A percentile compares a stretch with the other conserved stretches of the same genome.
phyloP scores from a whole-genome alignment of 2,113 vertebrate genomes.

The Malaclemys terrapin region DNA sequence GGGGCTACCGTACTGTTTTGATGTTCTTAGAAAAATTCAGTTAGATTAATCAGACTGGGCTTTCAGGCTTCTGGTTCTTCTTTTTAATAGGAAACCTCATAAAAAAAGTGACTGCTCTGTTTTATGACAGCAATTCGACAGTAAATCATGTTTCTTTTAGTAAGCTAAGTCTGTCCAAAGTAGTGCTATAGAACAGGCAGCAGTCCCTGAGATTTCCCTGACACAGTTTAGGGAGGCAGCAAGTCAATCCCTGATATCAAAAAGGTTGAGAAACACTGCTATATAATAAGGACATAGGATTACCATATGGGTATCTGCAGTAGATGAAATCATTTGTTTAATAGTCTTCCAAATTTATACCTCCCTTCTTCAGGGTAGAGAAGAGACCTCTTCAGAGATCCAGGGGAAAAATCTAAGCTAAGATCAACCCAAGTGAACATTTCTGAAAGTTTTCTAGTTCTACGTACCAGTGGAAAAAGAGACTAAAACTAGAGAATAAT shows the following conservation, averaged over 20 bases:
- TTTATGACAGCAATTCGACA: constrained; percentile 56
- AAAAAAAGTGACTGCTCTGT: constrained; percentile 45
- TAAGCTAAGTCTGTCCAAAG: constrained; percentile 65
- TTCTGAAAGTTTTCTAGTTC: constrained; percentile 28
- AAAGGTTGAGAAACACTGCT: not conserved
- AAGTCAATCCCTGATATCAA: not conserved
- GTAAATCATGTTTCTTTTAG: constrained; percentile 60
- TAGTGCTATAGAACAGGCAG: constrained; percentile 26
- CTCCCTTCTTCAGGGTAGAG: constrained; percentile 63
- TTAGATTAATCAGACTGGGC: constrained; percentile 24
- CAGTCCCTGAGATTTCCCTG: not conserved
- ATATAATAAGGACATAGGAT: not conserved
- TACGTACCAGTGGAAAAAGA: constrained; percentile 6
- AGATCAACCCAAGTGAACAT: constrained; percentile 60
- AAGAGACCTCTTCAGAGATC: constrained; percentile 75
- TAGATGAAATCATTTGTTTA: constrained; percentile 35
- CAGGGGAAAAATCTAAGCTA: constrained; percentile 58
- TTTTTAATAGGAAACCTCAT: constrained; percentile 48
- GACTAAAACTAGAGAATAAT: not conserved
- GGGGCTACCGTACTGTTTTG: constrained; percentile 18
- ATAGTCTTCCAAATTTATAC: constrained; percentile 7
- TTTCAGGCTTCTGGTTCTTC: constrained; percentile 30
- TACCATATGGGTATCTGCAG: constrained; percentile 45
- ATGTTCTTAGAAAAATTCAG: constrained; percentile 46
- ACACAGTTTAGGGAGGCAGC: not conserved